Percentiles rank a stretch among this genome's conserved stretches.
Conservation (phyloP, 2,113 vertebrate genomes). For the Brachypodius melanocephalos region DNA sequence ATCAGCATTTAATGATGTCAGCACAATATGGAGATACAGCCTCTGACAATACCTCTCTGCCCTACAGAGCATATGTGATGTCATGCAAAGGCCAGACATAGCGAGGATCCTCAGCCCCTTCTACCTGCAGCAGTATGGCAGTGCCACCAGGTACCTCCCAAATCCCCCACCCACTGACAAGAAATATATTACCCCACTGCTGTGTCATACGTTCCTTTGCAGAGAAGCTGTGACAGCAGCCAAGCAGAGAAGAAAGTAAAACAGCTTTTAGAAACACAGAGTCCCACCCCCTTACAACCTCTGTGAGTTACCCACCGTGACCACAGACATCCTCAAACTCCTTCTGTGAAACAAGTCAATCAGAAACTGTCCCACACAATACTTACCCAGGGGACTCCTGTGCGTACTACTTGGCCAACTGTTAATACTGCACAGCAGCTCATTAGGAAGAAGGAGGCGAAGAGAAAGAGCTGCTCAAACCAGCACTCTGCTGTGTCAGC, state of each 20-base stretch:
- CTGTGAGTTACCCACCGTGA: conserved; percentile 34
- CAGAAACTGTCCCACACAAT: conserved; percentile 41
- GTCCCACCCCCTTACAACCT: conserved; percentile 34
- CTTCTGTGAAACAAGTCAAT: conserved; percentile 18
- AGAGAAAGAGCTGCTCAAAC: not conserved
- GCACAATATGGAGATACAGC: not conserved
- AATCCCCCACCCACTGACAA: not conserved
- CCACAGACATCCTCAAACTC: conserved; percentile 49
- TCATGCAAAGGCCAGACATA: not conserved
- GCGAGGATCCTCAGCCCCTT: not conserved
- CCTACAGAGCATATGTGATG: not conserved
- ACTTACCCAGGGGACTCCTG: conserved; percentile 1
- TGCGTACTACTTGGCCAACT: not conserved
- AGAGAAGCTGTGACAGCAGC: not conserved
- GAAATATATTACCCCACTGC: not conserved
- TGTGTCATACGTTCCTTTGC: conserved; percentile 8
- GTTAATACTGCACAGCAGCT: not conserved
- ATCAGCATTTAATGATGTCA: not conserved
- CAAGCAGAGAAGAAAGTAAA: conserved; percentile 37
- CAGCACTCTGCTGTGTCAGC: not conserved
- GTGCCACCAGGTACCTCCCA: not conserved
- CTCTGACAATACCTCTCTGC: not conserved
- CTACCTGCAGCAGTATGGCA: not conserved
- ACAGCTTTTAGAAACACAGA: not conserved
- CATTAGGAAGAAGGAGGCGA: not conserved